Base-by-base conservation (phyloP, 1,140 invertebrate genomes). In the Caerostris extrusa region DNA sequence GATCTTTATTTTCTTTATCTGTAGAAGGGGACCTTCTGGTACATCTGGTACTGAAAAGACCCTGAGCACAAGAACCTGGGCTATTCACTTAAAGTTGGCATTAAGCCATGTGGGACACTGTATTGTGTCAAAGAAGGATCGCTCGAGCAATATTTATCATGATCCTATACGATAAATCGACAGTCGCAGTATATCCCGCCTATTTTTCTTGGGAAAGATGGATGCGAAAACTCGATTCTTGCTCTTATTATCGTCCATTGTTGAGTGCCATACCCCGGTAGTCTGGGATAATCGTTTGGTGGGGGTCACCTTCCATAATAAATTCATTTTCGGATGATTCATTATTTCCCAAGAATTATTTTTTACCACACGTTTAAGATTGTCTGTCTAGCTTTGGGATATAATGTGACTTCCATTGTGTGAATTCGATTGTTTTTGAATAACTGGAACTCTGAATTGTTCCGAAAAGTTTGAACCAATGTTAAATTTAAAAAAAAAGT, bases 81-180 rank as follows among this genome's bases (percentile, higher is more conserved):
- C 8, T 53, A 77, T 77, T 77, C 71, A 77, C 71, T 34, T 77
- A 77, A 7, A 77, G 14, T 71, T 90, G 88, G 88, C 67, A 57
- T 34, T 77, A 90, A 77, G 67, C 67, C 88, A 90, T 90, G 77
- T 57, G 17, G 67, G 55, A 77, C n/a, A 90, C 69, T 58, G 53
- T 57, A 90, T 90, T 90, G 67, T 90, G 88, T 77, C 55, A 90
- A 90, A 77, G 88, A 90, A 77, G 57, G 69, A 90, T 90, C 34
- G 17, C 69, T 58, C 57, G 17, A 55, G 53, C 55, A 58, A 58
- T 90, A 90, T 90, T 90, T 77, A 90, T 90, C 88, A 90, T 58
- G 67, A 90, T 90, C 67, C 58, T 0, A 77, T 77, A 64, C 86
- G 60, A 88, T 88, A 88, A 64, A 64, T 88, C 19, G 86, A 67